Conservation (phyloP, 2,888 invertebrate genomes). For the Pammene fasciana region DNA sequence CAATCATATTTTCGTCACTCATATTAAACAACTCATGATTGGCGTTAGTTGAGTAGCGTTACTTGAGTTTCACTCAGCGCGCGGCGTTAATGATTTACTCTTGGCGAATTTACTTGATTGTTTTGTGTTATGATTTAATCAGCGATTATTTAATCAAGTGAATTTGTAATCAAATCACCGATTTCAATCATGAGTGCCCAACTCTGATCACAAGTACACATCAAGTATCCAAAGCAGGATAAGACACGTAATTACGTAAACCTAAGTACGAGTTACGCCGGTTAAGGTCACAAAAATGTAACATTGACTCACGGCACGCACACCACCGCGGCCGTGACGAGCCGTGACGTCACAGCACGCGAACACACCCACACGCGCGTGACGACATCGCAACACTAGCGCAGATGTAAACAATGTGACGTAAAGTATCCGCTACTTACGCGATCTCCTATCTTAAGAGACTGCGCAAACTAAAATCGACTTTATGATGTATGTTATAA, state of each 20-base stretch:
- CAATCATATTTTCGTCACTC: too few species aligned
- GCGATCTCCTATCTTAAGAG: background rate
- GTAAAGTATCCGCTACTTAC: slow-evolving; percentile 59
- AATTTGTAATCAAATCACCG: too few species aligned
- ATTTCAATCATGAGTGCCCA: too few species aligned
- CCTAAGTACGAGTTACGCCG: slow-evolving; percentile 66
- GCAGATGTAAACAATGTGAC: slow-evolving; percentile 79
- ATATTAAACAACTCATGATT: too few species aligned
- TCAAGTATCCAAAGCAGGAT: slow-evolving; percentile 17
- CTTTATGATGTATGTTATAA: background rate
- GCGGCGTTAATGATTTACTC: too few species aligned
- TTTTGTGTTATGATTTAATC: too few species aligned
- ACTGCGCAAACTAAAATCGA: background rate
- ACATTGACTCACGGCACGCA: slow-evolving; percentile 64
- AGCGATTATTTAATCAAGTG: too few species aligned
- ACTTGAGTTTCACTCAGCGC: too few species aligned
- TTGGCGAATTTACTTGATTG: too few species aligned
- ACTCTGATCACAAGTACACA: background rate
- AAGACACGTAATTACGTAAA: slow-evolving; percentile 54
- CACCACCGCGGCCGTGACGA: slow-evolving; percentile 63
- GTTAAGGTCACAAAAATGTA: slow-evolving; percentile 83
- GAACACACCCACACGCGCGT: slow-evolving; percentile 76
- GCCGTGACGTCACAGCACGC: slow-evolving; percentile 80
- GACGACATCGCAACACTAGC: slow-evolving; percentile 47
- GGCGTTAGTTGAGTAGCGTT: too few species aligned